Conservation (phyloP, 2,888 invertebrate genomes). For the Athalia cordata region DNA sequence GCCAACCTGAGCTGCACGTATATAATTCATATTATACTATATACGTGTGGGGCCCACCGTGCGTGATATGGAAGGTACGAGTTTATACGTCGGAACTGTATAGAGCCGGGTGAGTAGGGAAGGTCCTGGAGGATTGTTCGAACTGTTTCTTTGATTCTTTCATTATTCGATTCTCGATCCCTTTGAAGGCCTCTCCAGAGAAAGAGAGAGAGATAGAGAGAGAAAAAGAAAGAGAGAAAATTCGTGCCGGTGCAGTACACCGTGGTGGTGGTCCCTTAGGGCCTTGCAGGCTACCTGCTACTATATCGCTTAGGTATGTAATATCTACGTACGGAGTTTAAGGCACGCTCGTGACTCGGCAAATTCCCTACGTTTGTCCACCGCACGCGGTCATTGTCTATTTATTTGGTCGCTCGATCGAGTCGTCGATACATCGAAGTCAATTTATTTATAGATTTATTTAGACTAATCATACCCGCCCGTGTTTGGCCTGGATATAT, state of each 20-base stretch:
- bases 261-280: constrained; percentile 15
- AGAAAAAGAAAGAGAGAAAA: constrained; percentile 50
- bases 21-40: constrained; percentile 11
- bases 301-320: constrained; percentile 32
- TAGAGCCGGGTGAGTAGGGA: neutral
- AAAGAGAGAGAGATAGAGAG: neutral
- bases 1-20: constrained; percentile 8
- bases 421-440: neutral
- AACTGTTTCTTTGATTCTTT: constrained; percentile 39
- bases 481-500: too few relatives aligned
- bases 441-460: neutral
- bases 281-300: constrained; percentile 22
- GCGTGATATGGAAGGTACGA: constrained; percentile 24
- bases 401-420: neutral
- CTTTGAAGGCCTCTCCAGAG: neutral
- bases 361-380: constrained; percentile 38
- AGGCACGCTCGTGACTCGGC: constrained; percentile 41
- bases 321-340: constrained; percentile 38
- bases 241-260: constrained; percentile 45
- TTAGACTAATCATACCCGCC: too few relatives aligned
- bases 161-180: constrained; percentile 24
- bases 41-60: constrained; percentile 24
- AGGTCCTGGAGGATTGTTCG: constrained; percentile 25
- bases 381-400: constrained; percentile 27
- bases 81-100: neutral